Base-by-base conservation (phyloP, 2,797 vertebrate species). In the Caiman crocodilus region DNA sequence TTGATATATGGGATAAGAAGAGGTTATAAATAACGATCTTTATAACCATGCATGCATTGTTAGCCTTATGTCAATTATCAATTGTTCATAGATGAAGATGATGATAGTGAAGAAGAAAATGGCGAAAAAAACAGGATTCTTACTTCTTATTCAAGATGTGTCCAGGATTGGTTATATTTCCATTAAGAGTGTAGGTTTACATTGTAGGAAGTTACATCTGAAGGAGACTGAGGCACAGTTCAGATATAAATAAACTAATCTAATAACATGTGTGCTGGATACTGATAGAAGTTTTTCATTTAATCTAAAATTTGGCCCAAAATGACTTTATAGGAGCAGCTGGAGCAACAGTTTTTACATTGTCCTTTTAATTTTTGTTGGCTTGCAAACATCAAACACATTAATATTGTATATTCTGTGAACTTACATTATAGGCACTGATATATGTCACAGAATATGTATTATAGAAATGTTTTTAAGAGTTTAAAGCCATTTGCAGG, bases 341-440 rank as follows among this genome's bases (percentile, higher is more conserved):
- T 56, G 42, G 50, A 91, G 88, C 61, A 95, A 95, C 90, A 91
- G 80, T 90, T 96, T 96, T 73, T 76, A 81, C 82, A 89, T 86
- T 94, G 92, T 91, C 89, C 80, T 92, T 89, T 55, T 58, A 90
- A 90, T 92, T 96, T 95, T 93, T 94, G 88, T 96, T 96, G 94
- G 88, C 91, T 93, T 95, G 92, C 90, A 95, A 93, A 95, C 91
- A 93, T 93, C 92, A 91, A 15, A 87, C 0, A 0, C 50, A 94
- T 92, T 93, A 96, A 91, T 93, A 87, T 61, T 97, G 96, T 92
- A 94, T 93, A 95, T 84, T 81, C 74, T 94, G 78, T 92, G 86
- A 94, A 94, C 84, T 50, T 50, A 50, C 42, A 35, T 14, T 42
- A 25, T 42, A 42, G 32, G 69, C 42, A 71, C 20, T 4, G 13